These are phyloP conservation scores for Smittia sp. DNA, from an alignment of 2,888 invertebrate genomes.

Conservation along the genomic window DNA sequence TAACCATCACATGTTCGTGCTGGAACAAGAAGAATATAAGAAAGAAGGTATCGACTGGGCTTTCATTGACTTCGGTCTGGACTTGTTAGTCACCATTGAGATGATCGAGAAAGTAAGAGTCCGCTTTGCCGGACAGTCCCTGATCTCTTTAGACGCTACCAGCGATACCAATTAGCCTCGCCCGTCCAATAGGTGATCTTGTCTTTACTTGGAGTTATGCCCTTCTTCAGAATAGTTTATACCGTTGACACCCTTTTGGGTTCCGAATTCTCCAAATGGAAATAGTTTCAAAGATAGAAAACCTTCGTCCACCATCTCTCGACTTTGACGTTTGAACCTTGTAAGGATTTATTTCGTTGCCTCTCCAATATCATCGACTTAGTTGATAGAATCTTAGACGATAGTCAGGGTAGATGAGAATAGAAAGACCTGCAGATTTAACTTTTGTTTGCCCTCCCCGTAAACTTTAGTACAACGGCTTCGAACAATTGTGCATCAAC, in stretches of 20 bases:
- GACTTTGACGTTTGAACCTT: no score
- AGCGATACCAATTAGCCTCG: background rate
- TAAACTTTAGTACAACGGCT: slow-evolving; percentile 75
- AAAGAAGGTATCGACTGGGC: slow-evolving; percentile 92
- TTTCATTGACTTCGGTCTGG: slow-evolving; percentile 98
- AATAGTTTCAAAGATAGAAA: no score
- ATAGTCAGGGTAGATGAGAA: no score
- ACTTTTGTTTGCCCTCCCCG: background rate
- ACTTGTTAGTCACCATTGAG: slow-evolving; percentile 92
- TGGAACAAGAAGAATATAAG: slow-evolving; percentile 96
- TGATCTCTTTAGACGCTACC: background rate
- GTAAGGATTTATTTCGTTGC: no score
- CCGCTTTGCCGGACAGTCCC: background rate
- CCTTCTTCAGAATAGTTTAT: no score
- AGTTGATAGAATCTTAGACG: no score
- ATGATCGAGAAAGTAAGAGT: slow-evolving; percentile 89
- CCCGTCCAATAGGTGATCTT: background rate
- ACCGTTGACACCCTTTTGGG: no score
- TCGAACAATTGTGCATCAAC: slow-evolving; percentile 98
- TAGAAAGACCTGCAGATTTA: background rate
- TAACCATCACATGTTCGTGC: slow-evolving; percentile 98
- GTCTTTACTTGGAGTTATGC: background rate
- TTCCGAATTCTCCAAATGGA: no score
- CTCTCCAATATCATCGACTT: no score
- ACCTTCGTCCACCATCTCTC: no score